Conservation (phyloP, 2,888 invertebrate genomes). For the Pristionchus arcanus region DNA sequence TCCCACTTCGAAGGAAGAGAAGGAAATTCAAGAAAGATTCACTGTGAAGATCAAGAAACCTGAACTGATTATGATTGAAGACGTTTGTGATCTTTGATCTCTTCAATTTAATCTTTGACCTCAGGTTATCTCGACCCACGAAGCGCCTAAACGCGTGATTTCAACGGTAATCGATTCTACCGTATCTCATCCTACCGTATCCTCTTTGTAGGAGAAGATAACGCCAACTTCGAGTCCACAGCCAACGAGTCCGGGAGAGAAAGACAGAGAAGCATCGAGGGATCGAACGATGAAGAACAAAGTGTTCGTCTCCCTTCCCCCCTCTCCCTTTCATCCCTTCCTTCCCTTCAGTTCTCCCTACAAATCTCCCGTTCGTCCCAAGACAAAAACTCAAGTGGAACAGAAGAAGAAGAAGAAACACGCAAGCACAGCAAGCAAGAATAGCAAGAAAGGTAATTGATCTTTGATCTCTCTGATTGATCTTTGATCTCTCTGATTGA, state of each 20-base stretch:
- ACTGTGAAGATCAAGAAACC: conserved; percentile 40
- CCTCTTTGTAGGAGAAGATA: not conserved
- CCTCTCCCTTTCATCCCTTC: not conserved
- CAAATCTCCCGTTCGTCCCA: not conserved
- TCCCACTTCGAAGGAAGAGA: conserved; percentile 12
- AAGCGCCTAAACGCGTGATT: not conserved
- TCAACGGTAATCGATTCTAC: conserved; percentile 20
- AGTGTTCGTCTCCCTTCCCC: not conserved
- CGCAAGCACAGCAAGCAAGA: not conserved
- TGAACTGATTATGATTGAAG: not conserved
- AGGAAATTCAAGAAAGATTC: not conserved
- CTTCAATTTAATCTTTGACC: not conserved
- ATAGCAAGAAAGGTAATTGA: not conserved
- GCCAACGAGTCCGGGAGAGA: not conserved
- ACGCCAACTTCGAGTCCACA: not conserved
- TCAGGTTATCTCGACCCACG: conserved; percentile 16
- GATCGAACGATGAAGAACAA: not conserved
- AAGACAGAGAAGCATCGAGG: not conserved
- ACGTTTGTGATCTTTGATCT: conserved; percentile 18
- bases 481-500: not conserved
- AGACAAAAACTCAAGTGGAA: not conserved
- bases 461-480: not conserved
- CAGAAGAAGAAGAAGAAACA: not conserved
- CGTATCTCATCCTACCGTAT: conserved; percentile 5
- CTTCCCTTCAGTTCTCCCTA: not conserved